phyloP scores from a whole-genome alignment of 2,113 vertebrate genomes.

The Mugil cephalus region DNA sequence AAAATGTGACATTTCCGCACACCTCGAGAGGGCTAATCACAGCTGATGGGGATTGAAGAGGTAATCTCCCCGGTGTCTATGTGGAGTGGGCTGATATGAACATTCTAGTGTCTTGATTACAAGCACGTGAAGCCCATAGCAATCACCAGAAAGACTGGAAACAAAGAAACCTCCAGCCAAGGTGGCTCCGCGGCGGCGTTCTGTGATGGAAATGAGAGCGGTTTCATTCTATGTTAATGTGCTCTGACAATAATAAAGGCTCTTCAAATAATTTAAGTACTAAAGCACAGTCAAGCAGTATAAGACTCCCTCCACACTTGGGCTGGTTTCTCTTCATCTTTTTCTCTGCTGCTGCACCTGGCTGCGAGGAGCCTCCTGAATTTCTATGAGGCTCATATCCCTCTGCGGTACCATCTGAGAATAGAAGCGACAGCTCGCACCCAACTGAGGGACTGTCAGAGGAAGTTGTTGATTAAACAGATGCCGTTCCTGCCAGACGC shows the following conservation, averaged over 20 bases:
- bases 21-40: constrained; percentile 78
- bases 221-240: constrained; percentile 53
- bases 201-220: constrained; percentile 40
- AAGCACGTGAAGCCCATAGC: constrained; percentile 52
- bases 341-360: constrained; percentile 53
- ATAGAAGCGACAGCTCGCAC: constrained; percentile 66
- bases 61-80: constrained; percentile 64
- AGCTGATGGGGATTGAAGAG: constrained; percentile 76
- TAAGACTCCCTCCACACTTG: constrained; percentile 46
- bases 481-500: constrained; percentile 55
- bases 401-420: constrained; percentile 67
- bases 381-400: constrained; percentile 74
- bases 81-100: constrained; percentile 58
- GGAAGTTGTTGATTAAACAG: constrained; percentile 83
- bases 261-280: constrained; percentile 65
- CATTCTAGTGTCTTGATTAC: constrained; percentile 69
- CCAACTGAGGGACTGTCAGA: constrained; percentile 74
- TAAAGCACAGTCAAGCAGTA: constrained; percentile 60
- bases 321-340: constrained; percentile 57
- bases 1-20: constrained; percentile 84
- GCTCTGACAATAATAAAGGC: constrained; percentile 62
- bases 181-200: constrained; percentile 45
- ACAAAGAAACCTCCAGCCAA: constrained; percentile 32
- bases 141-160: constrained; percentile 47
- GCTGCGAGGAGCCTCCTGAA: constrained; percentile 64